A percentile compares a stretch with the other conserved stretches of the same genome.
phyloP scores from a whole-genome alignment of 2,797 vertebrate genomes.

The Echiichthys vipera region DNA sequence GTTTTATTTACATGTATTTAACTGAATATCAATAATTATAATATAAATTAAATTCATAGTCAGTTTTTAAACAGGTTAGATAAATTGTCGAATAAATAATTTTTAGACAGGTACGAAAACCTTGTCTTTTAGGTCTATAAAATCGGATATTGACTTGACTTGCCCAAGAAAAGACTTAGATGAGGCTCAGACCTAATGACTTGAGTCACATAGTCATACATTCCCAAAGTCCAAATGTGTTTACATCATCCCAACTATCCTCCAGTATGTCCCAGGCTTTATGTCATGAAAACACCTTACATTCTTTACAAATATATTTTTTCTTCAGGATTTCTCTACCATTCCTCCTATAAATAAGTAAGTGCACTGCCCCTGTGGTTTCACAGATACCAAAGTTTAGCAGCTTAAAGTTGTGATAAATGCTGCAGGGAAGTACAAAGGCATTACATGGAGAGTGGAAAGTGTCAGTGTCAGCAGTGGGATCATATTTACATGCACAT shows the following conservation, averaged over 20 bases:
- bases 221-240: constrained; percentile 28
- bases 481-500: constrained; percentile 64
- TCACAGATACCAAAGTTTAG: constrained; percentile 52
- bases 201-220: too few relatives aligned
- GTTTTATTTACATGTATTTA: too few relatives aligned
- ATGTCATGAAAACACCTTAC: constrained; percentile 21
- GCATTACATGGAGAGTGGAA: constrained; percentile 39
- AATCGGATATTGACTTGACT: too few relatives aligned
- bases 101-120: too few relatives aligned
- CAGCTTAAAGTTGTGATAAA: constrained; percentile 42
- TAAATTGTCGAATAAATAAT: too few relatives aligned
- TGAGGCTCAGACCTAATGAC: too few relatives aligned
- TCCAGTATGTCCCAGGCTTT: constrained; percentile 3
- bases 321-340: constrained; percentile 29
- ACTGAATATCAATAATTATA: too few relatives aligned
- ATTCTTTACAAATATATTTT: too few relatives aligned
- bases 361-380: constrained; percentile 45
- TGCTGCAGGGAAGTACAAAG: constrained; percentile 52
- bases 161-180: too few relatives aligned
- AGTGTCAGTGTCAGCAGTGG: constrained; percentile 59
- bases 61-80: too few relatives aligned
- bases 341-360: constrained; percentile 24
- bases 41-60: too few relatives aligned
- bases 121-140: too few relatives aligned
- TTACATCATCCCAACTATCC: constrained; percentile 21